Evolutionary conservation across 2,888 invertebrate species (phyloP).

Genomic region (Drosophila nr. fundita): DNA sequence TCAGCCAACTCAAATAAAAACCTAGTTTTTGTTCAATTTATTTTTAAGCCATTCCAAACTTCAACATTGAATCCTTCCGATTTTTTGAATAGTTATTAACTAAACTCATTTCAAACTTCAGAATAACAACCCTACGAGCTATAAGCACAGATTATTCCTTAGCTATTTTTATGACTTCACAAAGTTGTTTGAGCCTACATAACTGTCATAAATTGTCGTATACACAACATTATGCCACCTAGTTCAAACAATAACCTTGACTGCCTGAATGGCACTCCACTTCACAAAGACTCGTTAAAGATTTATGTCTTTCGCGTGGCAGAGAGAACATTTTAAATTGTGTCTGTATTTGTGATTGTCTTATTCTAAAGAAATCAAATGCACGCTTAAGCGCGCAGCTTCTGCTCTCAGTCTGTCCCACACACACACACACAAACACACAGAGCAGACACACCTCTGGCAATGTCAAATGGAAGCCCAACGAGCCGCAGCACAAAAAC

Average conservation of each 20-base stretch:
- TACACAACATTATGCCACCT: conserved; percentile 20
- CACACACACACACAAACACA: conserved; percentile 8
- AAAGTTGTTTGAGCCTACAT: neutral
- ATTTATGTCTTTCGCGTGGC: conserved; percentile 67
- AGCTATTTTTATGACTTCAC: neutral
- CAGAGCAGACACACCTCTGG: conserved; percentile 24
- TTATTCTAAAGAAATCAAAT: conserved; percentile 56
- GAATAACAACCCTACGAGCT: neutral
- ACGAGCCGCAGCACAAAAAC: conserved; percentile 52
- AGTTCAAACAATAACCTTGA: conserved; percentile 17
- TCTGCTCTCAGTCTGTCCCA: conserved; percentile 6
- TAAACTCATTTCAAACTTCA: neutral
- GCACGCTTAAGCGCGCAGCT: conserved; percentile 41
- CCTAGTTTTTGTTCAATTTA: neutral
- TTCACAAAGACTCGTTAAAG: conserved; percentile 61
- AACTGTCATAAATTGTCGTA: neutral
- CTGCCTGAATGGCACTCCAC: conserved; percentile 14
- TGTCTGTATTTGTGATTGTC: conserved; percentile 25
- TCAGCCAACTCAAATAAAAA: neutral
- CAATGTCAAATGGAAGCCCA: conserved; percentile 42
- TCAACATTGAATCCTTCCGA: neutral
- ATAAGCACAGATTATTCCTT: neutral
- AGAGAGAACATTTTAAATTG: conserved; percentile 62
- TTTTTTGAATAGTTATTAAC: neutral
- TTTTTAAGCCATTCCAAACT: neutral